These are phyloP conservation scores for Octodonta nipae DNA, from an alignment of 2,888 invertebrate species.

Conservation along the genomic window DNA sequence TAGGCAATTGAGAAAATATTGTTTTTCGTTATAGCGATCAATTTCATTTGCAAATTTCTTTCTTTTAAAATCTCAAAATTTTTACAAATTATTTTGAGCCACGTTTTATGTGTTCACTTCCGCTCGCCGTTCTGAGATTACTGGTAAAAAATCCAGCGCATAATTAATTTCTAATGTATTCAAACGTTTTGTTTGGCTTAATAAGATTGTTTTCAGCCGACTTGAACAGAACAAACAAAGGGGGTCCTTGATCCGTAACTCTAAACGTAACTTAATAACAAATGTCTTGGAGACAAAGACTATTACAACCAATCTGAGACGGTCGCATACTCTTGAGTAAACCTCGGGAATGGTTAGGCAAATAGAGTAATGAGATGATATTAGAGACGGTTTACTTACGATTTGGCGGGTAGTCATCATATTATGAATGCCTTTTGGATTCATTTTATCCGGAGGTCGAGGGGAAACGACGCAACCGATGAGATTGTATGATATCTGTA, in stretches of 20 bases:
- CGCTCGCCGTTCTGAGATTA: no score
- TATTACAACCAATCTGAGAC: conserved; percentile 18
- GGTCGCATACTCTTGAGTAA: conserved; percentile 25
- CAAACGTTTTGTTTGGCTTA: conserved; percentile 22
- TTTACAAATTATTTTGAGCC: no score
- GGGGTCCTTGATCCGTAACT: conserved; percentile 24
- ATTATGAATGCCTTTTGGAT: conserved; percentile 18
- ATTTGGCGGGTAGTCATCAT: conserved; percentile 19
- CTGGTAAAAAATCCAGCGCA: no score
- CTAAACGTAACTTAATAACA: conserved; percentile 22
- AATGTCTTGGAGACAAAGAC: conserved; percentile 25
- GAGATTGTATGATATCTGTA: no score
- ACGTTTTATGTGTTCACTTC: no score
- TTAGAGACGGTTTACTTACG: conserved; percentile 18
- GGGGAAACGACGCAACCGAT: no score
- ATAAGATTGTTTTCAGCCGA: conserved; percentile 29
- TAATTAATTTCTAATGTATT: no score
- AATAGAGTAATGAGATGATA: conserved; percentile 27
- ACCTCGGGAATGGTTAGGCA: conserved; percentile 24
- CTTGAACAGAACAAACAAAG: conserved; percentile 27
- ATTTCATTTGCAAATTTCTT: no score
- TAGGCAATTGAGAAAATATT: no score
- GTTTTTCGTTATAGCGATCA: no score
- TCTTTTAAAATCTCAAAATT: no score
- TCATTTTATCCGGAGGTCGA: neutral